Evolutionary conservation across 1,140 invertebrate genomes (phyloP), one percentile per base, ranked within the genome.

Genomic region (Drosophila truncata): DNA sequence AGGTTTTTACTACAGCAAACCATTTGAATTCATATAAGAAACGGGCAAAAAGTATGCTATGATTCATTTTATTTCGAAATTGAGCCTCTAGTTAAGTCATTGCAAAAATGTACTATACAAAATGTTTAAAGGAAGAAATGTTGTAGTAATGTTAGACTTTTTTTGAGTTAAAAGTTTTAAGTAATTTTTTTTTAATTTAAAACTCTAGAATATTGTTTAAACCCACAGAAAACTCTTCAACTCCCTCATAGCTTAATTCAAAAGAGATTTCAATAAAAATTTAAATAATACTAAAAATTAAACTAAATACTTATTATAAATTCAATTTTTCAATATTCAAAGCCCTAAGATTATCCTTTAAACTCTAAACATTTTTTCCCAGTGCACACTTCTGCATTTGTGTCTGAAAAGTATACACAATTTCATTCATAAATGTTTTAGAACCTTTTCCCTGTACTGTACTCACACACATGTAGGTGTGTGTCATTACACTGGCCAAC

Each of bases 361-460:
- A 3, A 10, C 31, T 18, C 7, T n/a, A n/a, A 3, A 46, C 33
- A 14, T 0, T 13, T 54, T 41, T 31, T 31, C 25, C 5, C 35
- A 42, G 37, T 42, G 37, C 18, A 18, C 18, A 3, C 20, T 61
- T 33, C 25, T 57, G 65, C 42, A 35, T 18, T 27, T 59, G 42
- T 42, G 54, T 46, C 49, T 41, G 23, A 74, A 74, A 74, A 66
- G 59, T 72, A 64, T 62, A 72, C 58, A 60, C 80, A 65, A 81
- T 74, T 81, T 81, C 82, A 86, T 85, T 86, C 71, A 86, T 86
- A 77, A 87, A 86, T 87, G 77, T 87, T 55, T 87, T 87, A 71
- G 87, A 76, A 44, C 58, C 59, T 39, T 65, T 71, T 39, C 58
- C 27, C 27, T 42, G 39, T 41, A 42, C 55, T 23, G 31, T 49